Conservation (phyloP, 1,140 invertebrate species). For the Lamellibrachia luymesi region DNA sequence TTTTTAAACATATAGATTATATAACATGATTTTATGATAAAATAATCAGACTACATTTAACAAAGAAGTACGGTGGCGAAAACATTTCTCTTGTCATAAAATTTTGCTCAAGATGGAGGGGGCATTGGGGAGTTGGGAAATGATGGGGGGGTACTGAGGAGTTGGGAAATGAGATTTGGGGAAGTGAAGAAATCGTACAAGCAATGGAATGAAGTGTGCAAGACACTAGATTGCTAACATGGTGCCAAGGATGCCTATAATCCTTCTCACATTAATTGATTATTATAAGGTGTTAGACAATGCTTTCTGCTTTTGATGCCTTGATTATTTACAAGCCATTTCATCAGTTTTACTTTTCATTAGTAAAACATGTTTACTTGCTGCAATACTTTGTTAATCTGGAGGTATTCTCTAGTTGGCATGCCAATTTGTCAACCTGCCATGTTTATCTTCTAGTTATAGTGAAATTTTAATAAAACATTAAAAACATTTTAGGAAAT, state of each 20-base stretch:
- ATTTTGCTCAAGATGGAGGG: background rate
- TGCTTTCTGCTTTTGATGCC: background rate
- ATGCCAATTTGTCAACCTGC: background rate
- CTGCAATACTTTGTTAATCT: background rate
- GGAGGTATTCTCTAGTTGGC: background rate
- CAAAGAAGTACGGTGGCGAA: background rate
- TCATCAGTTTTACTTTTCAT: background rate
- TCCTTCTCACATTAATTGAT: background rate
- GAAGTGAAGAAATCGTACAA: background rate
- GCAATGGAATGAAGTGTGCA: background rate
- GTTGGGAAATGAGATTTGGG: background rate
- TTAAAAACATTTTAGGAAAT: background rate
- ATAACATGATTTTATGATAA: background rate
- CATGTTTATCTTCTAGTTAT: background rate
- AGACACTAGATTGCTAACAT: background rate
- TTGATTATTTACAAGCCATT: background rate
- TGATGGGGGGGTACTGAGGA: background rate
- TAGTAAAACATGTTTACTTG: background rate
- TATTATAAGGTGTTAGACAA: background rate
- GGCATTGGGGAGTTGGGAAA: background rate
- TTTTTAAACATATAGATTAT: background rate
- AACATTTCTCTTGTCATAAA: background rate
- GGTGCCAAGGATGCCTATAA: background rate
- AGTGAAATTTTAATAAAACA: background rate
- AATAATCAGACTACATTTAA: background rate